Conservation (phyloP, 2,888 invertebrate genomes). For the Sphaerophoria rueppellii region DNA sequence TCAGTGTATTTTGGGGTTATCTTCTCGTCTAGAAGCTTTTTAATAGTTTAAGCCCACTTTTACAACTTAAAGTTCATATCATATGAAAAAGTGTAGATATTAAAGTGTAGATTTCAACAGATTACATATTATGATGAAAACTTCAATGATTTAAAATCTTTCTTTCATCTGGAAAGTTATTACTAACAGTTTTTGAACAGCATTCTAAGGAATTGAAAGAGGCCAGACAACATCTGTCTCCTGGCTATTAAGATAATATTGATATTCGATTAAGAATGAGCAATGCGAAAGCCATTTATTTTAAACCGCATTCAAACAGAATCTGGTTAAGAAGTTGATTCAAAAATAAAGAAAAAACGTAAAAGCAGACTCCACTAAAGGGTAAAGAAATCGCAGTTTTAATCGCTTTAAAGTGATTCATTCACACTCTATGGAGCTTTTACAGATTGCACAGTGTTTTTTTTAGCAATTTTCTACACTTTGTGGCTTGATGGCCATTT, state of each 20-base stretch:
- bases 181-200: constrained; percentile 1
- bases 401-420: constrained; percentile 69
- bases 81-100: no score
- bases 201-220: not conserved
- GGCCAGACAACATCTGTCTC: constrained; percentile 23
- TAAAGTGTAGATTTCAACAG: no score
- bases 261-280: constrained; percentile 42
- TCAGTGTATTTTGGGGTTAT: no score
- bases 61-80: no score
- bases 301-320: constrained; percentile 11
- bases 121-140: no score
- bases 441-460: constrained; percentile 14
- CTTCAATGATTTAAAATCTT: no score
- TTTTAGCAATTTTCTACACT: not conserved
- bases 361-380: not conserved
- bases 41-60: no score
- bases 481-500: constrained; percentile 43
- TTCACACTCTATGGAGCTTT: constrained; percentile 54
- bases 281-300: constrained; percentile 48
- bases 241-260: constrained; percentile 40
- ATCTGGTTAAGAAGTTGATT: constrained; percentile 9
- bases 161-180: not conserved
- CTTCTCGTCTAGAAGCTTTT: no score
- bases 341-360: not conserved
- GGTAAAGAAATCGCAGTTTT: constrained; percentile 38